Base-by-base conservation (phyloP, 2,888 invertebrate species). In the Ommatoiulus sabulosus region DNA sequence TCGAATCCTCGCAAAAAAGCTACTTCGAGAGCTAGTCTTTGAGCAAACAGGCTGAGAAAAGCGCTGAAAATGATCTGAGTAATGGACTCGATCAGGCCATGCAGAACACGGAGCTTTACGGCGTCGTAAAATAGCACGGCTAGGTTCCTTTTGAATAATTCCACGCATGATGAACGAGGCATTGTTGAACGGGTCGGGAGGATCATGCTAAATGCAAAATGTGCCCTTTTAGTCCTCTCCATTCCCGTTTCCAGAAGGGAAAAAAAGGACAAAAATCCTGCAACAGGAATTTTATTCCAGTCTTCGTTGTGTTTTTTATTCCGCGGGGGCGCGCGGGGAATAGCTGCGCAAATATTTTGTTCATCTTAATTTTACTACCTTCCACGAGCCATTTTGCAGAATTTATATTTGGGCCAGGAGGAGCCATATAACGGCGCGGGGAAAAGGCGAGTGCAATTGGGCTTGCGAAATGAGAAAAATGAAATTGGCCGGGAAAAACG, bases 131-230 rank as follows among this genome's bases (percentile, higher is more conserved):
- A 63, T 20, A 20, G 63, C 63, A 63, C 63, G 63, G 63, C 63
- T 63, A 63, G 63, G 63, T 63, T 63, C 20, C 63, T 63, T 63
- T 63, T 63, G 63, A 63, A 63, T 63, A 63, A 63, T 63, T 63
- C 63, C 63, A 63, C 20, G 63, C 63, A 63, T 63, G 63, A 63
- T 63, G 63, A 63, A 63, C 63, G 20, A 63, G 20, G 63, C n/a
- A 5, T 63, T 15, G 63, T 63, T 15, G 63, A 10, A 57, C 17
- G 57, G 57, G 57, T 57, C 17, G 57, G 17, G 57, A 57, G 17
- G 63, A n/a, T 63, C 63, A 15, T 3, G 5, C 63, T 20, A 63
- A n/a, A 63, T 63, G 63, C 63, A 63, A 63, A 63, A 63, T 63
- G 63, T 15, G 63, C 63, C 63, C 63, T 63, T n/a, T 63, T 63